A percentile compares a stretch with the other conserved stretches of the same genome.
These are phyloP conservation scores for Huso huso DNA, from an alignment of 2,797 vertebrate species.

Conservation along the genomic window DNA sequence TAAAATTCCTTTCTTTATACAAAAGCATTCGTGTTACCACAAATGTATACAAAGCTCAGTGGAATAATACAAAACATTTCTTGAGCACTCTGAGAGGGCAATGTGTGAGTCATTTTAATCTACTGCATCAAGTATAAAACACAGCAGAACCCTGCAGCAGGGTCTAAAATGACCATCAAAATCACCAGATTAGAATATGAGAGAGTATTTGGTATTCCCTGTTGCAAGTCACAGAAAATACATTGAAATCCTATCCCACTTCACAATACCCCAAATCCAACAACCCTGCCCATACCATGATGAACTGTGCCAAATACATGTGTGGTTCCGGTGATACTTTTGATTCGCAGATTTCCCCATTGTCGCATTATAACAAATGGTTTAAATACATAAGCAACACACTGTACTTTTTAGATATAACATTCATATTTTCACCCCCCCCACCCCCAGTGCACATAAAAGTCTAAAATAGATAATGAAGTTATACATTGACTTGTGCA, in stretches of 20 bases:
- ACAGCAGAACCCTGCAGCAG: background rate
- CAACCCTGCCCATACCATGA: background rate
- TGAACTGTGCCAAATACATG: background rate
- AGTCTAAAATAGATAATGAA: too few relatives aligned
- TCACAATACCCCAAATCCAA: background rate
- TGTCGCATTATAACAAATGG: too few relatives aligned
- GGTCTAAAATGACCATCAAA: background rate
- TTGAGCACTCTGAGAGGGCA: background rate
- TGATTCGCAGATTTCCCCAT: background rate
- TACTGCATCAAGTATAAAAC: background rate
- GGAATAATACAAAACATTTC: background rate
- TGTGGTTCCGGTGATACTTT: background rate
- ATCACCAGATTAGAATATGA: background rate
- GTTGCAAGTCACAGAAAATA: background rate
- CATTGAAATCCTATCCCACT: background rate
- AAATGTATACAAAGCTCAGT: slow-evolving; percentile 4
- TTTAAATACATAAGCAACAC: too few relatives aligned
- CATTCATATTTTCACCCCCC: too few relatives aligned
- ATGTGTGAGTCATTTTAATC: background rate
- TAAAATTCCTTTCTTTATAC: too few relatives aligned
- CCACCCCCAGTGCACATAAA: too few relatives aligned
- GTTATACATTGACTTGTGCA: too few relatives aligned
- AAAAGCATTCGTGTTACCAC: background rate
- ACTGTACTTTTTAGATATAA: too few relatives aligned
- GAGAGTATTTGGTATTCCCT: background rate